phyloP scores from a whole-genome alignment of 2,113 vertebrate genomes.

The pig (Sus scrofa) region T2T-Sscrofa CM000830.6:116470501-116471000 shows the following conservation, averaged over 20 bases:
- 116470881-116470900: constrained; percentile 64
- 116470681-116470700: constrained; percentile 47
- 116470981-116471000: not conserved
- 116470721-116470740: constrained; percentile 56
- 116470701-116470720: constrained; percentile 26
- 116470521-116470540: not conserved
- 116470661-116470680: not conserved
- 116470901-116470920: constrained; percentile 55
- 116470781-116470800: constrained; percentile 49
- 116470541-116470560: not conserved
- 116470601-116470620: not conserved
- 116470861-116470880: constrained; percentile 57
- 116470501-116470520: not conserved
- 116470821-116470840: constrained; percentile 71
- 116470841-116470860: constrained; percentile 60
- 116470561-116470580: not conserved
- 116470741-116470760: constrained; percentile 39
- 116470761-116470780: constrained; percentile 36
- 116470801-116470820: constrained; percentile 62
- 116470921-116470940: not conserved
- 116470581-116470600: not conserved
- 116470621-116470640: not conserved
- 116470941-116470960: not conserved
- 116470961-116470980: constrained; percentile 35
- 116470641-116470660: constrained; percentile 11